Conservation (phyloP, 2,888 invertebrate species). For the Drosophila borealis region DNA sequence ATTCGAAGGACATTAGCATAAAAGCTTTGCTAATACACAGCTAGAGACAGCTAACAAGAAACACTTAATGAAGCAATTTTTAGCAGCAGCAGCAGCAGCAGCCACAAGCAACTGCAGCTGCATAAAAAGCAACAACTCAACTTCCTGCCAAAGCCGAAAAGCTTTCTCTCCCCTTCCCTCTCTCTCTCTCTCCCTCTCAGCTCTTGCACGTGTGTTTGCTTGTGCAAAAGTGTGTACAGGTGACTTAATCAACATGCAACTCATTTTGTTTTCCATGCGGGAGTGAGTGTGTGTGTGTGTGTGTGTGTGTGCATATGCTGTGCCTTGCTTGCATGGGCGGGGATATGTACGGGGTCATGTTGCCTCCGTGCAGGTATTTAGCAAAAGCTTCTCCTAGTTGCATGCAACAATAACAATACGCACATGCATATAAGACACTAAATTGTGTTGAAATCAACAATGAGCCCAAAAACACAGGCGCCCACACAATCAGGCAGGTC, state of each 20-base stretch:
- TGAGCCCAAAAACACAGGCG: conserved; percentile 70
- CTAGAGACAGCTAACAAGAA: conserved; percentile 70
- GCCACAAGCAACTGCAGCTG: conserved; percentile 48
- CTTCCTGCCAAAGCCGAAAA: conserved; percentile 70
- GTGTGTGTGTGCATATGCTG: conserved; percentile 45
- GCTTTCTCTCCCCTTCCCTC: conserved; percentile 29
- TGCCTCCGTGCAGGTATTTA: conserved; percentile 66
- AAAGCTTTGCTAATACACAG: conserved; percentile 78
- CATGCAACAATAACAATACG: conserved; percentile 37
- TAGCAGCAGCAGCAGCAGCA: conserved; percentile 46
- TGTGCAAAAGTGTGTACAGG: conserved; percentile 75
- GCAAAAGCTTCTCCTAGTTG: conserved; percentile 62
- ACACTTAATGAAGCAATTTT: conserved; percentile 81
- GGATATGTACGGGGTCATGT: conserved; percentile 29
- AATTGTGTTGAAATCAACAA: conserved; percentile 82
- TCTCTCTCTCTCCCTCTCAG: background rate
- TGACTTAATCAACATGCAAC: conserved; percentile 80
- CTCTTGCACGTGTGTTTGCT: conserved; percentile 49
- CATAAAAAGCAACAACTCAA: conserved; percentile 76
- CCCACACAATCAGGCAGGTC: conserved; percentile 28
- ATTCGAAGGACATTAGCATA: conserved; percentile 79
- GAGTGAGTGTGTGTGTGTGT: conserved; percentile 11
- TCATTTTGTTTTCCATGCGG: conserved; percentile 65
- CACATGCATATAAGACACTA: conserved; percentile 75
- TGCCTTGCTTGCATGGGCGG: conserved; percentile 49